Conservation (phyloP, 1,140 invertebrate species). For the Drosophila novamexicana region DNA sequence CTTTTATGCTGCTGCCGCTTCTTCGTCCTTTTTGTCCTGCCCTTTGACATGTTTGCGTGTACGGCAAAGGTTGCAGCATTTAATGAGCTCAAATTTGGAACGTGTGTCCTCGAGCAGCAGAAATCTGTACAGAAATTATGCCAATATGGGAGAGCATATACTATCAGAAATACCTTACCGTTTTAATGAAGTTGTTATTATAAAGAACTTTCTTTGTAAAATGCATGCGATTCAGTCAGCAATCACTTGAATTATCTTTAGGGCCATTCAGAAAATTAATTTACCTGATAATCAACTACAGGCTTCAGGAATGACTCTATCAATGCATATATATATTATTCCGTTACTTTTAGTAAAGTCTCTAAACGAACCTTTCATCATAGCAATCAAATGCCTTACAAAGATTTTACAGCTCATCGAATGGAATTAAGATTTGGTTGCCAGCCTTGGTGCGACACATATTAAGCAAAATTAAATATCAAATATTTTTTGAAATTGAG, state of each 20-base stretch:
- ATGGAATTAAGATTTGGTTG: too few species aligned
- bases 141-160: conserved; percentile 19
- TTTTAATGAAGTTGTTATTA: conserved; percentile 11
- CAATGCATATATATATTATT: neutral
- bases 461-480: too few species aligned
- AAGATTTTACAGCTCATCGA: too few species aligned
- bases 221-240: neutral
- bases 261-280: conserved; percentile 3
- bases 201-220: neutral
- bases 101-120: conserved; percentile 57
- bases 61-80: conserved; percentile 72
- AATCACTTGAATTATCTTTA: neutral
- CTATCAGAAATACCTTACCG: conserved; percentile 2
- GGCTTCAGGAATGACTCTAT: too few species aligned
- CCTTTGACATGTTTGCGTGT: conserved; percentile 63
- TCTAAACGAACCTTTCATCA: too few species aligned
- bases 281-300: neutral
- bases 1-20: conserved; percentile 47
- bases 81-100: conserved; percentile 75
- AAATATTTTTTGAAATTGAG: too few species aligned
- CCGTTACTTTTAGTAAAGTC: too few species aligned
- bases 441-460: too few species aligned
- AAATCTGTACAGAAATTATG: conserved; percentile 45
- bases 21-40: conserved; percentile 39
- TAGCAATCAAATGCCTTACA: too few species aligned